A percentile compares a stretch with the other conserved stretches of the same genome.
phyloP scores from a whole-genome alignment of 2,113 vertebrate species.

The Planiliza haematocheilus region DNA sequence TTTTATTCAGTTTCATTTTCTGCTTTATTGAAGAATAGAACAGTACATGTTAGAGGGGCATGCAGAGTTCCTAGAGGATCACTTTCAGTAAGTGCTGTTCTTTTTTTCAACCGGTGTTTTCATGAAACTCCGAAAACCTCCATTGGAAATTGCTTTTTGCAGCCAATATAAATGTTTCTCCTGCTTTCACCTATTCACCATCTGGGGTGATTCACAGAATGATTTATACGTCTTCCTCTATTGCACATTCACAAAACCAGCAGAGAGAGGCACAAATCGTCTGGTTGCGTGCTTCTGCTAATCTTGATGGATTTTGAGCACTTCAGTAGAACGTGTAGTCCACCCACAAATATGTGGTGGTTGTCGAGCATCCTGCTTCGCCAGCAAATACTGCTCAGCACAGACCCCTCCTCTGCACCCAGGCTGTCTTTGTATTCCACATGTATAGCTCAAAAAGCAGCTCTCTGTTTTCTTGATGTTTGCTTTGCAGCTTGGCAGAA shows the following conservation, averaged over 20 bases:
- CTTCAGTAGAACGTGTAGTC: conserved; percentile 36
- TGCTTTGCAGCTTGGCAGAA: conserved; percentile 7
- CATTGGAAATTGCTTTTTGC: conserved; percentile 40
- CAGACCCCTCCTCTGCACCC: conserved; percentile 32
- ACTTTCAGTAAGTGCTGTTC: conserved; percentile 39
- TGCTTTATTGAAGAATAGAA: conserved; percentile 21
- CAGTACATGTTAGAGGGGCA: conserved; percentile 10
- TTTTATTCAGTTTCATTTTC: no score
- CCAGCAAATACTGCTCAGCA: conserved; percentile 57
- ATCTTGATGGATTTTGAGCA: conserved; percentile 56
- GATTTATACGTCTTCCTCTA: conserved; percentile 44
- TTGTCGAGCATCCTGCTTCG: conserved; percentile 62
- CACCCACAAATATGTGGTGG: conserved; percentile 72
- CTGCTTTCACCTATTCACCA: conserved; percentile 54
- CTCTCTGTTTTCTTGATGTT: conserved; percentile 1
- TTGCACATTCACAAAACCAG: conserved; percentile 27
- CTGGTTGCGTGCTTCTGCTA: conserved; percentile 44
- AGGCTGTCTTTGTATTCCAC: conserved; percentile 27
- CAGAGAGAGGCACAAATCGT: conserved; percentile 17
- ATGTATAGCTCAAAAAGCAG: conserved; percentile 3
- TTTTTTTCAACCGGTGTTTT: conserved; percentile 59
- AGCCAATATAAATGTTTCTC: conserved; percentile 73
- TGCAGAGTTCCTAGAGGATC: conserved; percentile 35
- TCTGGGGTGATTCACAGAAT: conserved; percentile 41
- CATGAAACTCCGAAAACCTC: conserved; percentile 46